Conservation (phyloP, 2,797 vertebrate genomes). For the Ctenopoma kingsleyae region DNA sequence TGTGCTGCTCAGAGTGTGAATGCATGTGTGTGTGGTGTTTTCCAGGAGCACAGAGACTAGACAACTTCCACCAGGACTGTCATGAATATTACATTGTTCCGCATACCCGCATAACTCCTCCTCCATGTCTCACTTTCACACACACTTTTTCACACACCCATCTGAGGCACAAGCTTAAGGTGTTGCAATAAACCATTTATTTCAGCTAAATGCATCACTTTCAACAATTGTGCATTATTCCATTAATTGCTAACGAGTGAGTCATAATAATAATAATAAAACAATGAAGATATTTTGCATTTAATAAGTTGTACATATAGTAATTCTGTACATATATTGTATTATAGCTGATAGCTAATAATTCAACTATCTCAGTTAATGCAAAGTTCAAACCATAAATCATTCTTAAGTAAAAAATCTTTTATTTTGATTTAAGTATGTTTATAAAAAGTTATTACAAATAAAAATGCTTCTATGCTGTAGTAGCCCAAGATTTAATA, state of each 20-base stretch:
- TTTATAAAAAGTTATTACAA: not conserved
- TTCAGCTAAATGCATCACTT: conserved; percentile 33
- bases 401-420: too few species aligned
- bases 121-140: conserved; percentile 27
- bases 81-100: conserved; percentile 85
- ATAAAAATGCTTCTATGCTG: not conserved
- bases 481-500: conserved; percentile 25
- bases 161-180: conserved; percentile 32
- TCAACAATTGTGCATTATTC: not conserved
- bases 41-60: conserved; percentile 69
- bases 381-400: not conserved
- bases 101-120: conserved; percentile 62
- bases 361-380: not conserved
- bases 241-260: not conserved
- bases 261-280: not conserved
- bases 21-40: conserved; percentile 62
- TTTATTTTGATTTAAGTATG: too few species aligned
- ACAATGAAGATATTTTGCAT: not conserved
- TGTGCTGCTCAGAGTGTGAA: conserved; percentile 47
- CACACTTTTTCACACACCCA: conserved; percentile 5
- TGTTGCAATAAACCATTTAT: conserved; percentile 52
- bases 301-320: too few species aligned
- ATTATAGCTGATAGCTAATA: too few species aligned
- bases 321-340: too few species aligned
- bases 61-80: conserved; percentile 79